These are phyloP conservation scores for Elephantulus edwardii DNA, from an alignment of 2,113 vertebrate species.

Conservation along the genomic window DNA sequence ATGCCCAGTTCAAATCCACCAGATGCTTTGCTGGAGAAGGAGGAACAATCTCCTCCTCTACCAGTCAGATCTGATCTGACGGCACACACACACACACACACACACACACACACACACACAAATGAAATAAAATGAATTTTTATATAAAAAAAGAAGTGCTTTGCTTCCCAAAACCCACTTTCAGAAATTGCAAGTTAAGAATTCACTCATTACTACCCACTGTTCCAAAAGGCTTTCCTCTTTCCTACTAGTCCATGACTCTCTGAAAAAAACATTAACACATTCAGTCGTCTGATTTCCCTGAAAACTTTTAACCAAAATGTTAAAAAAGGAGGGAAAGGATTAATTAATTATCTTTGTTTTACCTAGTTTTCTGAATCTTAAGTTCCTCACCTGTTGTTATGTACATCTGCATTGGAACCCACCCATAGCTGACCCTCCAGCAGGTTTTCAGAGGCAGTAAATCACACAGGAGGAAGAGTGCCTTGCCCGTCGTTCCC, in stretches of 20 bases:
- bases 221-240: constrained; percentile 20
- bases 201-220: neutral
- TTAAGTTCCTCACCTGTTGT: constrained; percentile 7
- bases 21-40: no score
- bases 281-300: neutral
- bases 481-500: no score
- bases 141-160: neutral
- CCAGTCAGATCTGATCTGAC: no score
- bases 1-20: no score
- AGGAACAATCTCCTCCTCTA: no score
- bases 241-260: neutral
- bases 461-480: no score
- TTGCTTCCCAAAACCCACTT: neutral
- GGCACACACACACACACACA: no score
- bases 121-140: no score
- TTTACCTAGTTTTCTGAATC: constrained; percentile 10
- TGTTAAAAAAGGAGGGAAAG: constrained; percentile 1
- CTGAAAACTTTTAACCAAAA: neutral
- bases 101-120: no score
- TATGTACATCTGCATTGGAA: no score
- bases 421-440: no score
- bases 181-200: constrained; percentile 10
- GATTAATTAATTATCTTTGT: neutral
- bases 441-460: no score
- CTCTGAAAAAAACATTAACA: neutral